Percentiles rank a stretch among this genome's conserved stretches.
Evolutionary conservation across 2,113 vertebrate species (phyloP).

Genomic region (Rhagologus leucostigma): DNA sequence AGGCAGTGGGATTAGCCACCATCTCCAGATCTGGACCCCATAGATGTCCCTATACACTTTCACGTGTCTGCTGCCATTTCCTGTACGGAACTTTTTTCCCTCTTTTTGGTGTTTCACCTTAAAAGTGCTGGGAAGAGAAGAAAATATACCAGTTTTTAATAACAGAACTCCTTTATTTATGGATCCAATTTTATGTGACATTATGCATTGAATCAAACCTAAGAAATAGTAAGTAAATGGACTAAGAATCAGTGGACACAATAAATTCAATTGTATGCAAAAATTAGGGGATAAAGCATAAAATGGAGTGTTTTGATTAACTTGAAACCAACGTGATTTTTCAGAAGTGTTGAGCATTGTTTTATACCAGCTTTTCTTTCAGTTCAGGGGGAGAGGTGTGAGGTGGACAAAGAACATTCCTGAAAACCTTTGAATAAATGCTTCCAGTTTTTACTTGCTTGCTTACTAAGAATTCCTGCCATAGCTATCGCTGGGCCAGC

Average conservation of each 20-base stretch:
- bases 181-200: not conserved
- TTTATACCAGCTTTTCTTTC: not conserved
- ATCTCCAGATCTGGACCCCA: not conserved
- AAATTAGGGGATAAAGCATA: not conserved
- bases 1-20: not conserved
- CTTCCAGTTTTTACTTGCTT: conserved; percentile 61
- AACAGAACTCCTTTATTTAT: not conserved
- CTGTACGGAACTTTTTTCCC: not conserved
- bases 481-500: conserved; percentile 9
- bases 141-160: not conserved
- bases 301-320: not conserved
- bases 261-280: not conserved
- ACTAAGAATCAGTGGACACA: not conserved
- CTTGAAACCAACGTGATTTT: not conserved
- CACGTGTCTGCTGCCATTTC: not conserved
- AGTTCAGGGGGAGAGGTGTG: not conserved
- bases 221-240: not conserved
- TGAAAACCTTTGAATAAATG: conserved; percentile 47
- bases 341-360: not conserved
- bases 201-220: not conserved
- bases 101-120: not conserved
- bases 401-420: conserved; percentile 50
- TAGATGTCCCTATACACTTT: not conserved
- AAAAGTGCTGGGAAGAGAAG: not conserved
- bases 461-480: conserved; percentile 53